Conservation (phyloP, 2,797 vertebrate species). For the Phrynocephalus vlangalii region DNA sequence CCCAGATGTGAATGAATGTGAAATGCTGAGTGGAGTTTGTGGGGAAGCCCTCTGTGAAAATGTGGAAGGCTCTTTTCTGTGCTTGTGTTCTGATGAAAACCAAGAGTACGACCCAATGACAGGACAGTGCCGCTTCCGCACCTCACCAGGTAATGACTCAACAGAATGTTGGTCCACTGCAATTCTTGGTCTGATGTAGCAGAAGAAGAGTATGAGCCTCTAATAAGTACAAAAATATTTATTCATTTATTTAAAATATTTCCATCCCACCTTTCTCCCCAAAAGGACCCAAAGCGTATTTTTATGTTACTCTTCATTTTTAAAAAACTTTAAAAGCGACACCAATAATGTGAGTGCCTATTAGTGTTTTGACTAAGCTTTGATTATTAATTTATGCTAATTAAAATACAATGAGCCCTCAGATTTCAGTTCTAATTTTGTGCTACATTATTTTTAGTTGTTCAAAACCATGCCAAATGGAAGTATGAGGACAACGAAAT, state of each 20-base stretch:
- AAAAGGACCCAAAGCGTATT: no score
- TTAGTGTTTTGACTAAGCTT: not conserved
- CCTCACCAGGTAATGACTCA: constrained; percentile 80
- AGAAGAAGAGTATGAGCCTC: not conserved
- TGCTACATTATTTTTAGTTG: not conserved
- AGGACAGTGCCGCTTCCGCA: constrained; percentile 85
- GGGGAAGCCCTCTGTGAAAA: constrained; percentile 94
- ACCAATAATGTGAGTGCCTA: not conserved
- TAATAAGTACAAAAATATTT: not conserved
- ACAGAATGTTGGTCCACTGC: not conserved
- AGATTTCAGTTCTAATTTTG: not conserved
- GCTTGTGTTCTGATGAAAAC: constrained; percentile 86
- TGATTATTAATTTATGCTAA: not conserved
- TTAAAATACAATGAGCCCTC: not conserved
- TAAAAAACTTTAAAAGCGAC: not conserved
- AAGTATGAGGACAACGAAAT: not conserved
- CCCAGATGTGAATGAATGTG: constrained; percentile 95
- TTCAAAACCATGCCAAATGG: not conserved
- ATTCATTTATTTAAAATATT: no score
- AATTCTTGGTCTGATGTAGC: not conserved
- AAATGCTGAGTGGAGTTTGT: constrained; percentile 90
- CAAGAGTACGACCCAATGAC: constrained; percentile 91
- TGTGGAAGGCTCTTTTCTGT: constrained; percentile 90
- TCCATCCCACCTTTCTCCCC: no score
- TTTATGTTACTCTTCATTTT: no score